phyloP scores from a whole-genome alignment of 1,140 invertebrate genomes.

The Leptinotarsa texana region DNA sequence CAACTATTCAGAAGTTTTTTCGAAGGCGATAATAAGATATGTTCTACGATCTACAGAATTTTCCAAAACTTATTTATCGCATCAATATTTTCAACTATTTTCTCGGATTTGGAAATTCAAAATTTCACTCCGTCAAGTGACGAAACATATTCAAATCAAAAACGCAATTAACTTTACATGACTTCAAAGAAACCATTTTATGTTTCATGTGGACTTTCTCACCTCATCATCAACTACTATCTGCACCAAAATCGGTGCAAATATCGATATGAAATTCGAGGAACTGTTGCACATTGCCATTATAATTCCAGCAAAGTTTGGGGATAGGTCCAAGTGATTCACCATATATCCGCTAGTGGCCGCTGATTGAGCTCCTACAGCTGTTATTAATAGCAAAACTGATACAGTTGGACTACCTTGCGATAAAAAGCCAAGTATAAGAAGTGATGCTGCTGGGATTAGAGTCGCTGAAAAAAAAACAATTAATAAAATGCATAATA shows the following conservation, averaged over 20 bases:
- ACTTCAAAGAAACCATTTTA: too few species aligned
- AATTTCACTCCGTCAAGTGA: too few species aligned
- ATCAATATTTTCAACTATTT: too few species aligned
- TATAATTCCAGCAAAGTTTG: slow-evolving; percentile 70
- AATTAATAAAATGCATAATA: too few species aligned
- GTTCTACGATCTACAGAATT: too few species aligned
- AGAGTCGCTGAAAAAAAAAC: neutral
- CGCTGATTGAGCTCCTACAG: slow-evolving; percentile 76
- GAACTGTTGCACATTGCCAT: slow-evolving; percentile 79
- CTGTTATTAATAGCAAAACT: slow-evolving; percentile 65
- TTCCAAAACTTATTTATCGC: too few species aligned
- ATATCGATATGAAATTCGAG: slow-evolving; percentile 70
- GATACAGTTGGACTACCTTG: slow-evolving; percentile 58
- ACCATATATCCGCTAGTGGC: slow-evolving; percentile 68
- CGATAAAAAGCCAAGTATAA: slow-evolving; percentile 64
- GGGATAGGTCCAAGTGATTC: slow-evolving; percentile 75
- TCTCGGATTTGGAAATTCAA: too few species aligned
- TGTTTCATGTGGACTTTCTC: slow-evolving; percentile 35
- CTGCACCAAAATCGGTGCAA: slow-evolving; percentile 69
- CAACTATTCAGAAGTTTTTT: too few species aligned
- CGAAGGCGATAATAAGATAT: too few species aligned
- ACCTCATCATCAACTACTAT: slow-evolving; percentile 67
- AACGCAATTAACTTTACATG: too few species aligned
- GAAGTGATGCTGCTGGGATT: slow-evolving; percentile 60
- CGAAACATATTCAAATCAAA: neutral